Evolutionary conservation across 2,113 vertebrate genomes (phyloP), one percentile per base, ranked within the genome.

Genomic region (Nibea coibor): DNA sequence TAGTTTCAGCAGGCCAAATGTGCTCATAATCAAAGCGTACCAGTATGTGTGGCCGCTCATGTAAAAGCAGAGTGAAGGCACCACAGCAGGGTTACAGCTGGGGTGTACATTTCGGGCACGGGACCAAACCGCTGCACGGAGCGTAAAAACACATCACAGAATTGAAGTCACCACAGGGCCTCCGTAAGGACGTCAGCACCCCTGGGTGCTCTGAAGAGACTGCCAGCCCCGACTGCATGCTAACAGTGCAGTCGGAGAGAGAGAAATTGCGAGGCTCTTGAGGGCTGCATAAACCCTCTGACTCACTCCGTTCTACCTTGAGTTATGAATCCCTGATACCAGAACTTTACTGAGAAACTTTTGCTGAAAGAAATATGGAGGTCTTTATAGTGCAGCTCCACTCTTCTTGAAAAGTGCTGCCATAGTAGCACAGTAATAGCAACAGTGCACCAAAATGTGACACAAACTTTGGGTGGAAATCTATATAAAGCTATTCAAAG

Each of bases 101-200:
- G 84, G 78, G 72, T 63, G 68, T 84, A 82, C 83, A 83, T 89
- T 80, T 76, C 43, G 31, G 88, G 83, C 75, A 10, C 47, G 19
- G 51, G 4, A 90, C 87, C 89, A 91, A 85, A 90, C 88, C 87
- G 47, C 81, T 43, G 85, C 74, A 20, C 68, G 61, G 75, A 85
- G 84, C 78, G 24, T 81, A 86, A 90, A 91, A 90, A 91, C 88
- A 93, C 87, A 94, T 94, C 91, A 94, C 86, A 93, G 78, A 77
- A 77, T 74, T 43, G 28, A 20, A 82, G 79, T 76, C 77, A 81
- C 93, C 89, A 43, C 91, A 93, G 84, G 84, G 83, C 86, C 92
- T 83, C 86, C 3, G 15, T 47, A n/a, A 78, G 91, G 90, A 94
- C 90, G 86, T 93, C 89, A 93, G 85, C 84, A 69, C 80, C 87